Evolutionary conservation across 2,888 invertebrate genomes (phyloP), one percentile per base, ranked within the genome.

Genomic region (Aricia artaxerxes): DNA sequence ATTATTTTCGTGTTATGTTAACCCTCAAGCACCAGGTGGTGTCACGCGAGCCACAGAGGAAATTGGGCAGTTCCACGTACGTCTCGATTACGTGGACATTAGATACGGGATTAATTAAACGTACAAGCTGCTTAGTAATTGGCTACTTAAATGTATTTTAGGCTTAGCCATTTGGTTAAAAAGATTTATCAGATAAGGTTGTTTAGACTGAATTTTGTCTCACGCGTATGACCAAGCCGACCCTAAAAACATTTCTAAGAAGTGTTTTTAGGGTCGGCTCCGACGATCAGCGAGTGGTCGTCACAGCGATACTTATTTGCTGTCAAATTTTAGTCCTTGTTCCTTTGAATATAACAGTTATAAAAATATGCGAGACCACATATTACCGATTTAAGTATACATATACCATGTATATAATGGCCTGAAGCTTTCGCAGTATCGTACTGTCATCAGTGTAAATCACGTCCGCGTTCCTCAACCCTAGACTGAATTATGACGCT

Each of bases 61-160:
- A 69, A 69, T 69, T 69, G 69, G 69, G 13, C 35, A 69, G 69
- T 69, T 69, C 64, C 64, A 4, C 64, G 64, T 69, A 69, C 69
- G 69, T 69, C 35, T 69, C 69, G 69, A 69, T 69, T 69, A 69
- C 69, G 13, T 38, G 35, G 35, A 16, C 69, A 69, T 38, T 69
- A 69, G 69, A 69, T 35, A 38, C 35, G 35, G 69, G 69, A 38
- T 69, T 69, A 35, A 69, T 69, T 69, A 16, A 64, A 69, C 24
- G 16, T 35, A 35, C 4, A 31, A 69, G 69, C 9, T 69, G 69
- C 35, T 35, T 35, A 16, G 1, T 69, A 69, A 69, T 38, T 69
- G 35, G 13, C 35, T 35, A 69, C 13, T 69, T 38, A 64, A 11
- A 64, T 16, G 24, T 61, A 24, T 49, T 11, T 9, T 49, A 0